Evolutionary conservation across 1,140 invertebrate genomes (phyloP), one percentile per base, ranked within the genome.

Genomic region (Drosophila serrata): DNA sequence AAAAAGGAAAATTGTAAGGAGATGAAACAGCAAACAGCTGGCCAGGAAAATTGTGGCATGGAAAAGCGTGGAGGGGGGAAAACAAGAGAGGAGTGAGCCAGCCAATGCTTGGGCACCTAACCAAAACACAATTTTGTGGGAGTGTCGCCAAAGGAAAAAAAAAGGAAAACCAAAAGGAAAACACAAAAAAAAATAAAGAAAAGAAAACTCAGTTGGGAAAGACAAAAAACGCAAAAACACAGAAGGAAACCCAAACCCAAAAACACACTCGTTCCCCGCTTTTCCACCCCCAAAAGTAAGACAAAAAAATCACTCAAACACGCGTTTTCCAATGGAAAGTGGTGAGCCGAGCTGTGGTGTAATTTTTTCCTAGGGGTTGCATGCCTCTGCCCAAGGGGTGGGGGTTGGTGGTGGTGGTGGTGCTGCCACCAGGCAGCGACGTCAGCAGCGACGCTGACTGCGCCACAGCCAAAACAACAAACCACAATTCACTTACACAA

Each of bases 401-500:
- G 7, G 45, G 70, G 31, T 24, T 19, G 42, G 13, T 24, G n/a
- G n/a, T 37, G 58, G 29, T 33, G 43, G 17, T 43, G 17, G 17
- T 37, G 35, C 13, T 6, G 40, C 17, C 40, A n/a, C 24, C 29
- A 3, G 29, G 39, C 60, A 37, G 61, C 64, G 43, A 5, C 22
- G 64, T 39, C 35, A 40, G 37, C 61, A 29, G 46, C 79, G 29
- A 19, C 51, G 51, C 40, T 60, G 76, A 39, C 42, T 12, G 62
- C 42, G 65, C 80, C 81, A 80, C 82, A 86, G 88, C 90, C 90
- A 92, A 91, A 91, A 90, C 90, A 90, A 91, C 90, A 91, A 91
- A 91, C 90, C 90, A 90, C 90, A 91, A 91, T 91, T 91, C 90
- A 91, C 90, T 91, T 91, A 91, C 86, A 85, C 68, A 60, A 40